phyloP scores from a whole-genome alignment of 2,797 vertebrate species.

The Enoplosus armatus region DNA sequence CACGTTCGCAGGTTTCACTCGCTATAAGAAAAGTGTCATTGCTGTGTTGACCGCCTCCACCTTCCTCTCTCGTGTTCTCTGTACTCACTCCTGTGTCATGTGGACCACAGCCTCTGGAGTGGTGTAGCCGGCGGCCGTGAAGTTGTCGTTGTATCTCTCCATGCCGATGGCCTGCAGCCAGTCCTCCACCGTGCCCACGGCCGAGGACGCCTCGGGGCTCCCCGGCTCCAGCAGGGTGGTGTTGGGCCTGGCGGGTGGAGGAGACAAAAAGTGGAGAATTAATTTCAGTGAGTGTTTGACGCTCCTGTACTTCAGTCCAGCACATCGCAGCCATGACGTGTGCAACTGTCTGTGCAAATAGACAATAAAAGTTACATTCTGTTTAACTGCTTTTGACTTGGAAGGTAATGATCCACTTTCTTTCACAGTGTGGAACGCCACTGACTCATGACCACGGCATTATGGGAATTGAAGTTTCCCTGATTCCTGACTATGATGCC shows the following conservation, averaged over 20 bases:
- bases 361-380: slow-evolving; percentile 41
- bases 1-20: no score
- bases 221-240: slow-evolving; percentile 94
- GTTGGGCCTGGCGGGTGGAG: slow-evolving; percentile 85
- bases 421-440: background rate
- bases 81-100: slow-evolving; percentile 98
- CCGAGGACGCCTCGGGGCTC: slow-evolving; percentile 89
- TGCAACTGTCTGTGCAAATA: slow-evolving; percentile 31
- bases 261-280: background rate
- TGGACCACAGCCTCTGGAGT: slow-evolving; percentile 94
- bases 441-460: slow-evolving; percentile 4
- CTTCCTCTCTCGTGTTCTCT: background rate
- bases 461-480: slow-evolving; percentile 12
- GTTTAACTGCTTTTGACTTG: slow-evolving; percentile 42
- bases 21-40: no score
- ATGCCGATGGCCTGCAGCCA: slow-evolving; percentile 99
- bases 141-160: slow-evolving; percentile 98
- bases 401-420: slow-evolving; percentile 37
- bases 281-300: background rate
- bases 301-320: background rate
- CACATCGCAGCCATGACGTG: background rate
- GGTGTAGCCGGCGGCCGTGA: slow-evolving; percentile 95
- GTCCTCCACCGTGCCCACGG: slow-evolving; percentile 92
- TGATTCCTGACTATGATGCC: background rate
- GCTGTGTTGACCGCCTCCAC: background rate